Evolutionary conservation across 2,113 vertebrate species (phyloP), one percentile per base, ranked within the genome.

Genomic region (Herpailurus yagouaroundi): DNA sequence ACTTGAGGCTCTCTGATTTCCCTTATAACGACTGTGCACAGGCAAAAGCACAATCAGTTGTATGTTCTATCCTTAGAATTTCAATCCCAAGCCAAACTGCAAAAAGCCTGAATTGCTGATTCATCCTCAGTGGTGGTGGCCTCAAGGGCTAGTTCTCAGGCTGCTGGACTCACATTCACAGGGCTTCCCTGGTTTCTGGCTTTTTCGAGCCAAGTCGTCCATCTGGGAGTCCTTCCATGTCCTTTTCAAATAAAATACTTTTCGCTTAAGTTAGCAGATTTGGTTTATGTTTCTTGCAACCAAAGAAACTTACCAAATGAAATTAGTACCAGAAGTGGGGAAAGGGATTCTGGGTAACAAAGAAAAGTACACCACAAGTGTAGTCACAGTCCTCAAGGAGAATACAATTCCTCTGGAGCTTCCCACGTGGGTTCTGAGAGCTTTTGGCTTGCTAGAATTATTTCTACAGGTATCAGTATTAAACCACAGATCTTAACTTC

Each of bases 201-300:
- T 18, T 96, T 41, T 88, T 36, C 18, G 69, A 93, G 29, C 4
- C 66, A 93, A 82, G 11, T 84, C 7, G 27, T 97, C 66, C 21
- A 63, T 79, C 74, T 86, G 6, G 7, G 38, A 63, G 36, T 71
- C 77, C 18, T 76, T 77, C 29, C 27, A 36, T 25, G 25, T 74
- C 38, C 41, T 31, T 52, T 94, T 96, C 12, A 80, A 83, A 84
- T 50, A 21, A 91, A 95, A 79, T 60, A 1, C 4, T 48, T 93
- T 48, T 73, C 74, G 45, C 55, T 89, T 92, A 85, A 89, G 36
- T 82, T 88, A 88, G 57, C 52, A 82, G 19, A 77, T 29, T 81
- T 82, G n/a, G 1, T 64, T 94, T 97, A n/a, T 55, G 1, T 86
- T 84, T 89, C 82, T 55, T 96, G 29, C 18, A 89, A 95, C 25